Evolutionary conservation across 2,888 invertebrate species (phyloP).

Genomic region (Phalera bucephala): DNA sequence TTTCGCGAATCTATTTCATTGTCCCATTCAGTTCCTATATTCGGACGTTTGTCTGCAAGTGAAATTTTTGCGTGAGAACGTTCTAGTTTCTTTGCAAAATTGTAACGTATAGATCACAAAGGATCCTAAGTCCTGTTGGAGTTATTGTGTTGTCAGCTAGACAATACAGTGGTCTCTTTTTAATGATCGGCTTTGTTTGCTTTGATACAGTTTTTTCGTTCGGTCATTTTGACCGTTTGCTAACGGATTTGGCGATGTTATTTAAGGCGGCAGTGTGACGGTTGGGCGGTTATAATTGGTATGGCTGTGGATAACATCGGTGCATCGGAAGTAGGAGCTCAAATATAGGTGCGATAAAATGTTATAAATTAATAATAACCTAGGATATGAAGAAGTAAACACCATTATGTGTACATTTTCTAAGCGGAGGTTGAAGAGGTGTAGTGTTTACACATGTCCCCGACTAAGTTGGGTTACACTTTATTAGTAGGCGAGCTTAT

Average conservation of each 20-base stretch:
- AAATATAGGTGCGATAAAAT: no score
- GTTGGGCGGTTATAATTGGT: conserved; percentile 38
- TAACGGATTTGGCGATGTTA: conserved; percentile 77
- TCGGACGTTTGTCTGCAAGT: conserved; percentile 69
- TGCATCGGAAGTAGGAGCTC: not conserved
- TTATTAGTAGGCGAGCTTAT: no score
- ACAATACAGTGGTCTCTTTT: conserved; percentile 79
- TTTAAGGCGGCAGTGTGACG: conserved; percentile 59
- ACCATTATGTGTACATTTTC: no score
- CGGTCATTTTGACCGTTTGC: conserved; percentile 74
- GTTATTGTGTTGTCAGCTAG: conserved; percentile 66
- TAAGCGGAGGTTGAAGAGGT: no score
- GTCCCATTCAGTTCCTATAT: conserved; percentile 63
- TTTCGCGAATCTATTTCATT: conserved; percentile 83
- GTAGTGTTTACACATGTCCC: no score
- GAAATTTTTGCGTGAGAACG: conserved; percentile 81
- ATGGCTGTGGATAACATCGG: conserved; percentile 6
- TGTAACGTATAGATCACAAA: conserved; percentile 67
- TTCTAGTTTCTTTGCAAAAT: conserved; percentile 79
- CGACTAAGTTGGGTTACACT: no score
- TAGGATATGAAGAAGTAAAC: no score
- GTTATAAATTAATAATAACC: no score
- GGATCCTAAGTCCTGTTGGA: conserved; percentile 46
- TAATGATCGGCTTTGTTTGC: conserved; percentile 78
- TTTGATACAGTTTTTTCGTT: conserved; percentile 74